phyloP scores from a whole-genome alignment of 2,797 vertebrate genomes.

The Bufotes viridis region DNA sequence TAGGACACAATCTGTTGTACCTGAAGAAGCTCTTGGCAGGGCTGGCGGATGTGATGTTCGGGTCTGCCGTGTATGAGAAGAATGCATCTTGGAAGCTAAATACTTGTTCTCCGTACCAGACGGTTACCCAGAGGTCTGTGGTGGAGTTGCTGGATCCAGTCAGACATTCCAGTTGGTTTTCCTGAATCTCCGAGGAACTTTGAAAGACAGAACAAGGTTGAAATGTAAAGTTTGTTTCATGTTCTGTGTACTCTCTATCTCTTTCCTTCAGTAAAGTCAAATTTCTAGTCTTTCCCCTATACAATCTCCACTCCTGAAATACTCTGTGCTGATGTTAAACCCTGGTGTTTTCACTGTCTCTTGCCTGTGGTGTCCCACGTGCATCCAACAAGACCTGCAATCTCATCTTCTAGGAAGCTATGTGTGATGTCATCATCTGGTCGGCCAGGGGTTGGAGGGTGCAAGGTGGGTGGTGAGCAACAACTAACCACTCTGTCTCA shows the following conservation, averaged over 20 bases:
- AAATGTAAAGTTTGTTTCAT: background rate
- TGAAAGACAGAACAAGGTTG: background rate
- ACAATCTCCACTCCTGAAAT: background rate
- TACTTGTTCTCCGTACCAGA: constrained; percentile 83
- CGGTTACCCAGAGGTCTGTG: constrained; percentile 77
- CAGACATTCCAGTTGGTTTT: constrained; percentile 81
- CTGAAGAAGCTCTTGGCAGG: constrained; percentile 91
- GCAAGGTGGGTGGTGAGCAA: no score
- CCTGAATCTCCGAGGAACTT: constrained; percentile 81
- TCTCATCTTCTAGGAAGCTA: background rate
- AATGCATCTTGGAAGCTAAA: constrained; percentile 76
- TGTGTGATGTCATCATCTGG: no score
- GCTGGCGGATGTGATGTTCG: constrained; percentile 85
- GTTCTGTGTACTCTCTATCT: background rate
- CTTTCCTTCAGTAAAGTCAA: background rate
- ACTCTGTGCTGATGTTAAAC: background rate
- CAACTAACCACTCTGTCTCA: background rate
- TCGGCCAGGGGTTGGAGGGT: no score
- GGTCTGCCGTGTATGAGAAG: constrained; percentile 88
- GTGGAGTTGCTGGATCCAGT: constrained; percentile 83
- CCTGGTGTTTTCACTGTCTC: background rate
- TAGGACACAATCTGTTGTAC: constrained; percentile 68
- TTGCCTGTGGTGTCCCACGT: background rate
- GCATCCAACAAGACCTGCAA: background rate
- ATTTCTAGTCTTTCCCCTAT: background rate